Evolutionary conservation across 92 coral and sea anemone genomes (phyloP), one percentile per base, ranked within the genome.

Genomic region (Hydrozoanthus gracilis): DNA sequence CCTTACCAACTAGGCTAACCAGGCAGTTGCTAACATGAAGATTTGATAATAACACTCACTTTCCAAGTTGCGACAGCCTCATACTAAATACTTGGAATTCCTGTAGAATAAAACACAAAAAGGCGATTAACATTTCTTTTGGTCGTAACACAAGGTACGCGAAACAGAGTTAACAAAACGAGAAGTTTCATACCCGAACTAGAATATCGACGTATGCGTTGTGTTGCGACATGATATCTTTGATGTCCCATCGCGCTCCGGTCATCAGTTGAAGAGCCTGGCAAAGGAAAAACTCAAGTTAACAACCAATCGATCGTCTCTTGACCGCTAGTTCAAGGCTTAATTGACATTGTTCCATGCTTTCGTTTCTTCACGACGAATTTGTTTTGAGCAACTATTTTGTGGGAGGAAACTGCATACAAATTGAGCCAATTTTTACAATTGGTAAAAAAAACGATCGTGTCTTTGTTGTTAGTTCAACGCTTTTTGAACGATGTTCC

Each of bases 211-310:
- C 98, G 76, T 95, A 97, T 55, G 99, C 92, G 73, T 97, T 97
- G 88, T 97, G 99, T 55, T 97, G 98, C 15, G 99, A 97, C 99
- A 97, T 97, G 79, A 97, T 97, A 66, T 97, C 99, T 73, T 94
- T 94, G 86, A 97, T 92, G 82, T 97, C 99, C 99, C 99, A 97
- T 62, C 95, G 91, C 49, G 95, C 99, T 44, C 93, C 93, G 9
- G 92, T 86, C 99, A 97, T 97, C 88, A 93, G 79, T 70, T 97
- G 98, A 50, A 95, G 92, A 4, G 98, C 93, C 99, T 97, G 79
- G 82, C 71, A 66, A 47, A 46, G 46, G 76, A 6, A 77, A 69
- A 55, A 27, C 14, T 12, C 13, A 66, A 4, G 45, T 83, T 58
- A 70, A 11, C 48, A 35, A 15, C 80, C 9, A 5, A 0, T 11